phyloP scores from a whole-genome alignment of 2,113 vertebrate species.

The Pardalotus punctatus region DNA sequence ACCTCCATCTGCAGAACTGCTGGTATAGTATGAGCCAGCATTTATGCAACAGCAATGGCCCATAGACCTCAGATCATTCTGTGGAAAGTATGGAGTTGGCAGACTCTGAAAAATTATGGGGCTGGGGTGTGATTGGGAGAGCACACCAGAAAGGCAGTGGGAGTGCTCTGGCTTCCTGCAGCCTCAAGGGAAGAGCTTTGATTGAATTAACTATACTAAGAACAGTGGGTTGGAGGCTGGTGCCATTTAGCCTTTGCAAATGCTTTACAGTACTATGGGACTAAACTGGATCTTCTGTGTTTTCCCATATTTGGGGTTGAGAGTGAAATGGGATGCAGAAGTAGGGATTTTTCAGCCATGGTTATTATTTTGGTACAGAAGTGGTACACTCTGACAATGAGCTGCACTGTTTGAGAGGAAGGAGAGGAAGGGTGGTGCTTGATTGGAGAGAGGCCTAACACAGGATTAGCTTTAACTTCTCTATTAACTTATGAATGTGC shows the following conservation, averaged over 20 bases:
- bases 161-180: not conserved
- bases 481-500: not conserved
- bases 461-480: not conserved
- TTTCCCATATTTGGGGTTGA: fast-evolving
- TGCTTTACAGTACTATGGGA: fast-evolving
- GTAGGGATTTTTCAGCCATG: not conserved
- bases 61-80: not conserved
- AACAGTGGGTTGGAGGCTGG: not conserved
- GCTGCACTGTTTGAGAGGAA: not conserved
- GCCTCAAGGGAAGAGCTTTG: not conserved
- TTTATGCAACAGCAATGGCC: not conserved
- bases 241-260: not conserved
- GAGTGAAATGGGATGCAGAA: not conserved
- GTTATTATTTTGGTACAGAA: not conserved
- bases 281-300: not conserved
- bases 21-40: not conserved
- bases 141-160: not conserved
- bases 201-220: not conserved
- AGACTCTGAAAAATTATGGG: not conserved
- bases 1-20: not conserved
- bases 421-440: not conserved
- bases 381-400: not conserved
- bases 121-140: not conserved
- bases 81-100: not conserved
- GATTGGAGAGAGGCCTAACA: not conserved